These are phyloP conservation scores for Leptinotarsa undecemlineata DNA, from an alignment of 1,140 invertebrate genomes.

Conservation along the genomic window DNA sequence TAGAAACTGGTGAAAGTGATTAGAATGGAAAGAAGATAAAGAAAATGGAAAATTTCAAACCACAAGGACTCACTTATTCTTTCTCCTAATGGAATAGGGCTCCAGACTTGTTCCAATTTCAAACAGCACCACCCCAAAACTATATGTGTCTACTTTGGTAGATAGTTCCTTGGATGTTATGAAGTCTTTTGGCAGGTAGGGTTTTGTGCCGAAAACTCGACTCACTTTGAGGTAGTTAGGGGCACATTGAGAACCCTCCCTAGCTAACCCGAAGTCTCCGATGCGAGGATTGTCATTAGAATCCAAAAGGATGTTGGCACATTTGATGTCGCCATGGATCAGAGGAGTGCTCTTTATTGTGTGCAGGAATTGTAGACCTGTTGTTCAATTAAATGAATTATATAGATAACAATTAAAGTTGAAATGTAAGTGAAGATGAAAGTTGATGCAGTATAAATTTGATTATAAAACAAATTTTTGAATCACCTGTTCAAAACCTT, in stretches of 20 bases:
- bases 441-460: no score
- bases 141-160: conserved; percentile 91
- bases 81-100: conserved; percentile 66
- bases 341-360: conserved; percentile 72
- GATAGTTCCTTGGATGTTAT: conserved; percentile 75
- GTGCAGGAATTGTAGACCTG: conserved; percentile 91
- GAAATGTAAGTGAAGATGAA: no score
- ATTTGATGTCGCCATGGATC: conserved; percentile 95
- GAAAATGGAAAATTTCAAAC: no score
- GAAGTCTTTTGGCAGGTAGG: conserved; percentile 93
- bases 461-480: no score
- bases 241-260: conserved; percentile 69
- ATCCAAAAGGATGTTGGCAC: conserved; percentile 94
- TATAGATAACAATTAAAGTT: no score
- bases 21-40: no score
- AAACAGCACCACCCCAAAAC: conserved; percentile 89
- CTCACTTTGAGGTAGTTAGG: conserved; percentile 62
- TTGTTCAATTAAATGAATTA: conserved; percentile 36
- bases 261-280: conserved; percentile 91
- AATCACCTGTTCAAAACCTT: no score
- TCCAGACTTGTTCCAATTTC: conserved; percentile 79
- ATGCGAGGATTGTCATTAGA: conserved; percentile 85
- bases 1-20: no score
- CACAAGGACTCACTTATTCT: conserved; percentile 43
- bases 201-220: conserved; percentile 82